Evolutionary conservation across 2,113 vertebrate genomes (phyloP).

Genomic region (Thryonomys swinderianus): DNA sequence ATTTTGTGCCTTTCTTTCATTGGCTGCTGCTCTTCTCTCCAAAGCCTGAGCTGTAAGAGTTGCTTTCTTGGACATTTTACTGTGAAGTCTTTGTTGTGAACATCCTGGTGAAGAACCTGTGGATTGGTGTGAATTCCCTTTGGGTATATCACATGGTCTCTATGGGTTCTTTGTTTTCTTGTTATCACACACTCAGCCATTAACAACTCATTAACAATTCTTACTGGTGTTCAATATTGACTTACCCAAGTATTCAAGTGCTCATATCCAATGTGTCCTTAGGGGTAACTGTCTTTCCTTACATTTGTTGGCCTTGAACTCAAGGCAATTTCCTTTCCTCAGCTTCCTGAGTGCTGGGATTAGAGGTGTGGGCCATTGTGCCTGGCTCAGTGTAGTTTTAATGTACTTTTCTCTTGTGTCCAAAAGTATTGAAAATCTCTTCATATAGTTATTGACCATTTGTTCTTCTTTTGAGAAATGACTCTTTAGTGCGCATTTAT

Average conservation of each 20-base stretch:
- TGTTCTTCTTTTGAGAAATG: background rate
- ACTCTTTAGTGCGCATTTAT: background rate
- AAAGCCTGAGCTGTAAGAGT: background rate
- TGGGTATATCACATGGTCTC: background rate
- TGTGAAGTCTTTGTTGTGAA: background rate
- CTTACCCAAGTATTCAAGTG: background rate
- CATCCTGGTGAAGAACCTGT: background rate
- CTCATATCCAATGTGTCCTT: background rate
- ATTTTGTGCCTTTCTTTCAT: background rate
- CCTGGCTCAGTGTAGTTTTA: background rate
- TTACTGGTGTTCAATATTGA: constrained; percentile 7
- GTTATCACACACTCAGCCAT: background rate
- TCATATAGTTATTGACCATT: background rate
- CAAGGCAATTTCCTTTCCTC: too few species aligned
- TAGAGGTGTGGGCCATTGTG: background rate
- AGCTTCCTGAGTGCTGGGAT: background rate
- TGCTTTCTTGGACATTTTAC: background rate
- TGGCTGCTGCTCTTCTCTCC: background rate
- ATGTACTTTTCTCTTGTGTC: background rate
- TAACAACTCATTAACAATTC: background rate
- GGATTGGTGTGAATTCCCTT: background rate
- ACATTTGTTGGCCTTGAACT: too few species aligned
- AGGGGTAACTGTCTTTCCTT: background rate
- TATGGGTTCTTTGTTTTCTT: constrained; percentile 13
- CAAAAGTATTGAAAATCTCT: background rate